Conservation (phyloP, 2,113 vertebrate species). For the Glaucidium brasilianum region DNA sequence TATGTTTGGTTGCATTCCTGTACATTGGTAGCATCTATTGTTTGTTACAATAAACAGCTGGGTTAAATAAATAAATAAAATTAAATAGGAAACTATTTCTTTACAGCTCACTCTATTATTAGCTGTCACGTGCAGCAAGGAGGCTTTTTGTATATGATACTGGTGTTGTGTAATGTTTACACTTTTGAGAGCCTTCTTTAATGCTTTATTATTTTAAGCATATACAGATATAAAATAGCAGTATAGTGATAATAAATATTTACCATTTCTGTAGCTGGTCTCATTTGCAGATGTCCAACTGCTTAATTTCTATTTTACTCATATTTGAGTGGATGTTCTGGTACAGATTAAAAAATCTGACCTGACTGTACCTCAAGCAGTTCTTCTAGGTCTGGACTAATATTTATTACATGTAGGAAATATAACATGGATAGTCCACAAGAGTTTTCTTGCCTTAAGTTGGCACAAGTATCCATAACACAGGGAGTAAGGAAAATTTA, state of each 20-base stretch:
- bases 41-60: neutral
- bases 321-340: neutral
- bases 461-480: neutral
- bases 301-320: neutral
- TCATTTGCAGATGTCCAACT: neutral
- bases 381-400: neutral
- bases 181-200: neutral
- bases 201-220: neutral
- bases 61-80: neutral
- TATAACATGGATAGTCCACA: neutral
- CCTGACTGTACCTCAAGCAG: neutral
- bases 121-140: neutral
- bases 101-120: neutral
- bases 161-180: neutral
- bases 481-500: neutral
- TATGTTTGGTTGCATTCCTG: neutral
- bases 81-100: neutral
- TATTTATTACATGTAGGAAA: neutral
- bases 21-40: neutral
- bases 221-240: neutral
- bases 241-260: neutral
- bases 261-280: neutral
- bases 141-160: neutral
- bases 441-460: neutral
- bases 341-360: neutral